These are phyloP conservation scores for Etia nguti DNA, from an alignment of 2,113 vertebrate genomes.

Conservation along the genomic window DNA sequence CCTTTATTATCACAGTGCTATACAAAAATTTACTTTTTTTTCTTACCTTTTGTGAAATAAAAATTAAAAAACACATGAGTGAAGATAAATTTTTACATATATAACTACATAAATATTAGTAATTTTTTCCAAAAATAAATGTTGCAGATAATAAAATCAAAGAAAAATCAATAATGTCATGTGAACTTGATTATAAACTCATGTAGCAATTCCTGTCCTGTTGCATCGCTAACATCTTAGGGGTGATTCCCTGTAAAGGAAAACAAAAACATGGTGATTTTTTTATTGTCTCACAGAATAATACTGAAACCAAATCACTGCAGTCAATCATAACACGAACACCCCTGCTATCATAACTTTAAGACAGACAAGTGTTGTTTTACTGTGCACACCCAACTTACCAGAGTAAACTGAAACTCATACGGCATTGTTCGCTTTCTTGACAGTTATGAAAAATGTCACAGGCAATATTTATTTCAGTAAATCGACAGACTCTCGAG, in stretches of 20 bases:
- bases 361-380: neutral
- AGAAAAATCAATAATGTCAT: neutral
- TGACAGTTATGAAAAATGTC: neutral
- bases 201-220: fast-evolving
- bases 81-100: neutral
- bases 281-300: neutral
- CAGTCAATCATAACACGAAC: neutral
- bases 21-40: neutral
- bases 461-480: neutral
- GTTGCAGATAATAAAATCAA: neutral
- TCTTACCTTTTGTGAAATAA: neutral
- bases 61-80: neutral
- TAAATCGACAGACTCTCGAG: neutral
- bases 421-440: neutral
- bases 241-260: neutral
- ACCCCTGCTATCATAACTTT: neutral
- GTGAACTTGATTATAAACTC: neutral
- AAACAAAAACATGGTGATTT: neutral
- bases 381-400: neutral
- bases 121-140: neutral
- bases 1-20: neutral
- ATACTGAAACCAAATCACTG: neutral
- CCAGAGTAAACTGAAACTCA: neutral
- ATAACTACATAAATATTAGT: neutral
- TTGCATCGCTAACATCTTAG: neutral